Base-by-base conservation (phyloP, 2,113 vertebrate genomes). In the Melanotaenia duboulayi region DNA sequence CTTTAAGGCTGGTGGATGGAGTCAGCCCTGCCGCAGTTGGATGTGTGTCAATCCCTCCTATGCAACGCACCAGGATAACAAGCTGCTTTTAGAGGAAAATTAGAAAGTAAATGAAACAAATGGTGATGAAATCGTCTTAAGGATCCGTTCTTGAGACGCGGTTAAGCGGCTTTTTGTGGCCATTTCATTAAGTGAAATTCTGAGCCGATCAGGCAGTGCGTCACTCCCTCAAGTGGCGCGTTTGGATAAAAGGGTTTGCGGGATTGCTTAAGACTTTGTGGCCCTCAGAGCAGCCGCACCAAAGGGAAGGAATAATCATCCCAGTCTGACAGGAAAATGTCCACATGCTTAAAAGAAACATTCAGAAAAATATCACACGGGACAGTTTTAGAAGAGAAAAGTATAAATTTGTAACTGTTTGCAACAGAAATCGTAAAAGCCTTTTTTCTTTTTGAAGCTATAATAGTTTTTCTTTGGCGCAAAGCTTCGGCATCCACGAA, bases 111-210 rank as follows among this genome's bases (percentile, higher is more conserved):
- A 90, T 87, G 93, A 93, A 90, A 94, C 89, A 93, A 92, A 92
- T 87, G 71, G 85, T 40, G 92, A 90, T 89, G 92, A 88, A 90
- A 92, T 51, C 73, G 90, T 82, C 89, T 93, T 92, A 82, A 82
- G 89, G 90, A 78, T 76, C 76, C 69, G 76, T 7, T 35, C 74
- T 71, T 23, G 44, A 76, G 78, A 61, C 83, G 57, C 22, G 5
- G 32, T 64, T 94, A 95, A 96, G 92, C 92, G 1, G 93, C 91
- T 96, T 95, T 90, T 17, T 60, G 91, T 78, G 82, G 66, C 87
- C 89, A 92, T 95, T 93, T 95, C 93, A 95, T 96, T 94, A 94
- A 92, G 89, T 68, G 61, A 57, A 89, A 90, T 63, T 64, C 52
- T 46, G 83, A 79, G 84, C 59, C 73, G 72, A 42, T 37, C 69